Evolutionary conservation across 1,140 invertebrate genomes (phyloP), one percentile per base, ranked within the genome.

Genomic region (Centruroides vittatus): DNA sequence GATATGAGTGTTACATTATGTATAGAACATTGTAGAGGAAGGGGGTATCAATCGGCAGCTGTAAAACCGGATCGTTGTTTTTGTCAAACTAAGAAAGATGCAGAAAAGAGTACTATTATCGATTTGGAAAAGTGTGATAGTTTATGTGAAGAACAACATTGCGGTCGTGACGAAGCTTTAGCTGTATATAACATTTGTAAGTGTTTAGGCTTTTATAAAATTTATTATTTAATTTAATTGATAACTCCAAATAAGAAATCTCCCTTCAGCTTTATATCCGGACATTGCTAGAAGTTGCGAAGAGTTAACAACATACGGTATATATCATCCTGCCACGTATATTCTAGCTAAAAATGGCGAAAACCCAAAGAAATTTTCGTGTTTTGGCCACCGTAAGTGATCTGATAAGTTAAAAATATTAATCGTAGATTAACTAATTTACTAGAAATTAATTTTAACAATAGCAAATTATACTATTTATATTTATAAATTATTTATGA

Each of bases 11-110:
- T 60, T 5, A 61, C 63, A 9, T 56, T 61, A n/a, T 65, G 63
- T 35, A 12, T 65, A n/a, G 63, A 65, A n/a, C 63, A 65, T 13
- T 65, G 63, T 13, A 11, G 63, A 5, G 63, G 63, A 10, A 57
- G 49, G 3, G 63, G 63, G 1, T 62, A 57, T 12, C 35, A 53
- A 1, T 23, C 61, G 11, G 63, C 63, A 0, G 63, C 58, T 12
- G 34, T 48, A 5, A 49, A 57, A 34, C 57, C 58, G 1, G 41
- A 61, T 11, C 58, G 58, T 35, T 65, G 63, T 13, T 58, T 13
- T 48, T 64, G 62, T 51, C 8, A 61, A 11, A 8, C 58, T 5
- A 8, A 41, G 8, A 41, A 41, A 41, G 41, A 41, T 41, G 12
- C 48, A 3, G 57, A 61, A 11, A 61, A 60, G 3, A 12, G 58